phyloP scores from a whole-genome alignment of 2,888 invertebrate genomes.

The Acrobeloides nanus region DNA sequence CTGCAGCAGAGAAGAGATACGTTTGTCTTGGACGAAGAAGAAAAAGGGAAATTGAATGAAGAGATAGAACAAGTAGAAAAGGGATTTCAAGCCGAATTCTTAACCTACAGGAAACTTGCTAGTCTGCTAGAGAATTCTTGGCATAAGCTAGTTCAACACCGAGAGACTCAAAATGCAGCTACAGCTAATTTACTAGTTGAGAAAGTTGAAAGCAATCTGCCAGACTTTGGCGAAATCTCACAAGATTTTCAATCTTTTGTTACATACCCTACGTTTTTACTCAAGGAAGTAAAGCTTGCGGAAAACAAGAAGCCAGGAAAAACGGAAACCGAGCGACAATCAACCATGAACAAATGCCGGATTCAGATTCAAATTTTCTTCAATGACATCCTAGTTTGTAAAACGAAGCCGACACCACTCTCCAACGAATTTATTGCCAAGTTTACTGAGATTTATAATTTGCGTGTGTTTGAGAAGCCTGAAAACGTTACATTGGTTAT shows the following conservation, averaged over 20 bases:
- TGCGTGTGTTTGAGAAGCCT: conserved; percentile 59
- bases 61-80: no score
- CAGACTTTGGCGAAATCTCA: conserved; percentile 1
- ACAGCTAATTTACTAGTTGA: not conserved
- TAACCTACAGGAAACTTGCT: not conserved
- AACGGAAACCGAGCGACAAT: conserved; percentile 8
- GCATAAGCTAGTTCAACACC: no score
- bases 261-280: conserved; percentile 1
- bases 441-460: conserved; percentile 61
- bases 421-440: conserved; percentile 53
- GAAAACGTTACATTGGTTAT: conserved; percentile 48
- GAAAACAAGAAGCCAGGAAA: no score
- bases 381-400: conserved; percentile 67
- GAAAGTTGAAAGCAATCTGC: conserved; percentile 1
- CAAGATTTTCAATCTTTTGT: not conserved
- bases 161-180: no score
- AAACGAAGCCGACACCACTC: conserved; percentile 50
- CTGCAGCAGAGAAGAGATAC: not conserved
- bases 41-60: no score
- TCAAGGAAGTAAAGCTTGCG: conserved; percentile 3
- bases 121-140: no score
- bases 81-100: no score
- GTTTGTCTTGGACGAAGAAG: not conserved
- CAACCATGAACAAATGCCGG: conserved; percentile 18
- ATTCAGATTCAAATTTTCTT: conserved; percentile 62